phyloP scores from a whole-genome alignment of 2,113 vertebrate genomes.

The Hippopotamus amphibius region DNA sequence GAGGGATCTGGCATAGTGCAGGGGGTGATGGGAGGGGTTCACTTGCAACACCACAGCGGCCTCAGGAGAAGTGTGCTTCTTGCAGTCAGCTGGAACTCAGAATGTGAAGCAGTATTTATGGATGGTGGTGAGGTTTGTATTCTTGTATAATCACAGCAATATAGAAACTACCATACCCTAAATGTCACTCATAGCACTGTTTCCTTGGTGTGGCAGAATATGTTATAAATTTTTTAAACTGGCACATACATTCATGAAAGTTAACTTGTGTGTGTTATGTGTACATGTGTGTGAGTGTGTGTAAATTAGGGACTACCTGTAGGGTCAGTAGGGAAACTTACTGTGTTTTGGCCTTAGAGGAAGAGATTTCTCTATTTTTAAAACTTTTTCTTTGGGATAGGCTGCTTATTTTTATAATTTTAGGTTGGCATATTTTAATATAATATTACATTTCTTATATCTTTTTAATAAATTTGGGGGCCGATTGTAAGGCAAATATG shows the following conservation, averaged over 20 bases:
- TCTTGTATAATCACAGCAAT: background rate
- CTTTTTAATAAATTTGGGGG: background rate
- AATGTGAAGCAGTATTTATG: background rate
- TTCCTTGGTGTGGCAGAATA: background rate
- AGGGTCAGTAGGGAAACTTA: background rate
- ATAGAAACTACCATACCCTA: background rate
- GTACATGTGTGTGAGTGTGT: background rate
- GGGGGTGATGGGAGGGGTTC: background rate
- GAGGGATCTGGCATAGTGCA: background rate
- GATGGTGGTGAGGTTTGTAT: background rate
- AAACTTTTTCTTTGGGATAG: background rate
- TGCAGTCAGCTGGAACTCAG: background rate
- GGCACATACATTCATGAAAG: background rate
- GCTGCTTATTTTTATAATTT: background rate
- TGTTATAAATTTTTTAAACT: background rate
- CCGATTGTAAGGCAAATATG: background rate
- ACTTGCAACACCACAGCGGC: background rate
- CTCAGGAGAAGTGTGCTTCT: background rate
- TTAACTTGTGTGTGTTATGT: background rate
- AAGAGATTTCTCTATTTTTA: background rate
- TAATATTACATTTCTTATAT: background rate
- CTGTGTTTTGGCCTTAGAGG: background rate
- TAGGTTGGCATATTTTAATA: conserved; percentile 30
- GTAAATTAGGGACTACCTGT: background rate
- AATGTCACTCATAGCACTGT: background rate